Conservation (phyloP, 1,140 invertebrate genomes). For the Megalopta genalis region DNA sequence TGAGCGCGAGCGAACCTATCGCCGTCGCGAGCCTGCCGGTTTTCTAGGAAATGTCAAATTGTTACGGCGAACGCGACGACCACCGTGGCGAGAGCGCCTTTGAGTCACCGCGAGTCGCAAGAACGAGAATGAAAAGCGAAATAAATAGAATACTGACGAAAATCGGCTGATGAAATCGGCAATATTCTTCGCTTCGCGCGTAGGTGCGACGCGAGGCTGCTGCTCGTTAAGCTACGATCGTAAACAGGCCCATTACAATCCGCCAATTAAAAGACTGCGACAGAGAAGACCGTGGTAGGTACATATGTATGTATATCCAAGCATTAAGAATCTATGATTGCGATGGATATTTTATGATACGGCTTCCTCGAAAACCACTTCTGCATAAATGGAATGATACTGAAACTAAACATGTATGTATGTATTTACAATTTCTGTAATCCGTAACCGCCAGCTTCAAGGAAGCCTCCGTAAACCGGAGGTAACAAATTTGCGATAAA, state of each 20-base stretch:
- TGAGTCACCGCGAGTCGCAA: not conserved
- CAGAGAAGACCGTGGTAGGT: too few relatives aligned
- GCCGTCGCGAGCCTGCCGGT: not conserved
- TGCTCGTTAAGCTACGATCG: not conserved
- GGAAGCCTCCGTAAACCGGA: too few relatives aligned
- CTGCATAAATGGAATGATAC: too few relatives aligned
- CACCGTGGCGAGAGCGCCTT: too few relatives aligned
- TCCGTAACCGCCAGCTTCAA: not conserved
- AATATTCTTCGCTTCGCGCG: not conserved
- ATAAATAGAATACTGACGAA: not conserved
- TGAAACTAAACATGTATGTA: too few relatives aligned
- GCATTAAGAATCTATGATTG: too few relatives aligned
- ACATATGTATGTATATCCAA: too few relatives aligned
- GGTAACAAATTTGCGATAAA: too few relatives aligned
- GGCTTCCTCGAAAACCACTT: too few relatives aligned
- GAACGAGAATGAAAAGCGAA: not conserved
- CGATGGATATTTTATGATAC: too few relatives aligned
- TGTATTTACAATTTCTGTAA: too few relatives aligned
- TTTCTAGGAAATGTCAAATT: not conserved
- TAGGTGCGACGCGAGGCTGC: too few relatives aligned
- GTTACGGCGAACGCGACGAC: not conserved
- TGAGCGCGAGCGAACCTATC: not conserved
- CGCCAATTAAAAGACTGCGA: not conserved
- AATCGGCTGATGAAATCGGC: not conserved
- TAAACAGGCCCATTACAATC: not conserved